These are phyloP conservation scores for Heliconius sara DNA, from an alignment of 2,888 invertebrate species.

Conservation along the genomic window DNA sequence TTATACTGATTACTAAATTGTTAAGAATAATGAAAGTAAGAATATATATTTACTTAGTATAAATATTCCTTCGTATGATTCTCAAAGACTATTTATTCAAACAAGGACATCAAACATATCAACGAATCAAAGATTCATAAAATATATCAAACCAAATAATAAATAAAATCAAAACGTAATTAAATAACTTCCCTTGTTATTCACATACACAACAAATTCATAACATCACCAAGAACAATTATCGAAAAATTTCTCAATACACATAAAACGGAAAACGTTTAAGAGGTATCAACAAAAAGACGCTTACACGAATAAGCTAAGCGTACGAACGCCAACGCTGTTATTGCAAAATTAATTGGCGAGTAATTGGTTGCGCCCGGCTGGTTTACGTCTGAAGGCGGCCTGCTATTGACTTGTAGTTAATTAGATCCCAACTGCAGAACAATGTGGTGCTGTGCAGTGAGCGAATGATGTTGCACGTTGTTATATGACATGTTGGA, in stretches of 20 bases:
- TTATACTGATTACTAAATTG: too few species aligned
- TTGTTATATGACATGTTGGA: conserved; percentile 16
- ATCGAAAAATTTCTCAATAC: neutral
- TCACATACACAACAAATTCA: neutral
- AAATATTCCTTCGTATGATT: too few species aligned
- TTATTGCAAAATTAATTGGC: conserved; percentile 81
- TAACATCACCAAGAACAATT: neutral
- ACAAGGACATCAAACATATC: too few species aligned
- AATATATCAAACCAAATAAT: too few species aligned
- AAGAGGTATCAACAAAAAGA: conserved; percentile 33
- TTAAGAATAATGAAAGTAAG: too few species aligned
- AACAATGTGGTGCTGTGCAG: conserved; percentile 61
- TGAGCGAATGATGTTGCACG: conserved; percentile 33
- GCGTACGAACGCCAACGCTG: conserved; percentile 45
- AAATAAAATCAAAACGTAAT: too few species aligned
- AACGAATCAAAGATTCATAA: too few species aligned
- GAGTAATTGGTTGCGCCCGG: conserved; percentile 76
- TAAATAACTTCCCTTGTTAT: neutral
- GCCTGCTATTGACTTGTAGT: conserved; percentile 78
- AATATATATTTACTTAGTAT: too few species aligned
- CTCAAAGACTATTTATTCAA: too few species aligned
- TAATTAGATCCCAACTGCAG: conserved; percentile 73
- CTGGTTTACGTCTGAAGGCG: conserved; percentile 73
- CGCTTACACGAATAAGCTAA: conserved; percentile 29
- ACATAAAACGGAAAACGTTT: conserved; percentile 23